These are phyloP conservation scores for Odontothrips loti DNA, from an alignment of 2,888 invertebrate genomes.

Conservation along the genomic window DNA sequence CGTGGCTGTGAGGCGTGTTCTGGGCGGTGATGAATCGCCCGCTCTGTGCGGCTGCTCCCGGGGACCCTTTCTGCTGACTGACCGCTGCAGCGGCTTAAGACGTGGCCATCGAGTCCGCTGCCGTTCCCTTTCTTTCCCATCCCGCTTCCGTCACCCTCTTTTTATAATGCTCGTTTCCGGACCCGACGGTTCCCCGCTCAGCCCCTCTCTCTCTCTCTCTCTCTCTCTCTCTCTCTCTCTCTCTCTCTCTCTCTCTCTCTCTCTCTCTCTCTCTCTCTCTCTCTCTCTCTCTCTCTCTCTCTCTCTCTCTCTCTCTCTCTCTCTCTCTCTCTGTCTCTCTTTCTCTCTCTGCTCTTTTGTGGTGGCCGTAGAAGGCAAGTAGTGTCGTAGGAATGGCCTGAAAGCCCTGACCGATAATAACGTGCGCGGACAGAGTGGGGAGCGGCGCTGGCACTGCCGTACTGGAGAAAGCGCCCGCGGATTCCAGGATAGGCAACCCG, in stretches of 20 bases:
- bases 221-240: background rate
- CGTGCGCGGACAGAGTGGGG: background rate
- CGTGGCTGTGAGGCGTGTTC: too few species aligned
- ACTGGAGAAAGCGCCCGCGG: too few species aligned
- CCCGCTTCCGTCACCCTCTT: background rate
- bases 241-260: background rate
- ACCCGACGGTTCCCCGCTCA: too few species aligned
- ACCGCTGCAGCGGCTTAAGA: too few species aligned
- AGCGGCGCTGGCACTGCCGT: background rate
- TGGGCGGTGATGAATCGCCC: too few species aligned
- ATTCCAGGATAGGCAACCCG: too few species aligned
- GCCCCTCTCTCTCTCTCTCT: background rate
- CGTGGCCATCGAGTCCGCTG: background rate
- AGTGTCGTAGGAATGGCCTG: background rate
- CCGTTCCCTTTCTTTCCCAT: background rate
- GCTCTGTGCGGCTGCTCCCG: too few species aligned
- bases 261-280: background rate
- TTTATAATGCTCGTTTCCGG: background rate
- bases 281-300: background rate
- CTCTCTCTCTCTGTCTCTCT: too few species aligned
- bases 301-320: background rate
- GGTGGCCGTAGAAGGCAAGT: background rate
- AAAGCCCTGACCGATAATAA: constrained; percentile 9
- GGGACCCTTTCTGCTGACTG: too few species aligned
- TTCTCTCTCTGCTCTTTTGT: background rate